Percentiles rank a stretch among this genome's conserved stretches.
phyloP scores from a whole-genome alignment of 2,888 invertebrate genomes.

The Balanococcus diminutus region DNA sequence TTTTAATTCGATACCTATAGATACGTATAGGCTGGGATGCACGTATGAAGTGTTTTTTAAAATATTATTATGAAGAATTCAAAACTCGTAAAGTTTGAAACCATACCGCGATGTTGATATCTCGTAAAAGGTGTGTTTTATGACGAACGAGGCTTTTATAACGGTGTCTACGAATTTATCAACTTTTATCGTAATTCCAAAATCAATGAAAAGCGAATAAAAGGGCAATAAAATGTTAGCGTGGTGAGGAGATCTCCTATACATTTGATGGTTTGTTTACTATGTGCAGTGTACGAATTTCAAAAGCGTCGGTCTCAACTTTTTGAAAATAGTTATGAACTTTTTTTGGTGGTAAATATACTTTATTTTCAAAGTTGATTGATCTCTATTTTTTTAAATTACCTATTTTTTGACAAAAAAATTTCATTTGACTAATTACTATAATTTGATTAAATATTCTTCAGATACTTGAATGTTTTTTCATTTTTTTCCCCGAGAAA shows the following conservation, averaged over 20 bases:
- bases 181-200: neutral
- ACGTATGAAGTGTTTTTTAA: neutral
- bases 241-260: neutral
- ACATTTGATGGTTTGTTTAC: neutral
- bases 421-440: too few species aligned
- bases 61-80: neutral
- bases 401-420: too few species aligned
- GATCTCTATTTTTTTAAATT: too few species aligned
- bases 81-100: neutral
- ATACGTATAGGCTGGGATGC: neutral
- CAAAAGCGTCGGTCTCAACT: too few species aligned
- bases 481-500: too few species aligned
- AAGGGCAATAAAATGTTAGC: neutral
- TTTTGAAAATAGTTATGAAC: too few species aligned
- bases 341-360: too few species aligned
- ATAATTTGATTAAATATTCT: too few species aligned
- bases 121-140: conserved; percentile 14
- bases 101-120: neutral
- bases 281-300: neutral
- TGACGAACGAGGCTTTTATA: neutral
- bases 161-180: neutral
- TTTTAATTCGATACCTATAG: neutral
- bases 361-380: too few species aligned
- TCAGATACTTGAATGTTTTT: too few species aligned
- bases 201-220: conserved; percentile 13